Percentiles rank a stretch among this genome's conserved stretches.
Conservation (phyloP, 2,888 invertebrate species). For the Caradrina clavipalpis region DNA sequence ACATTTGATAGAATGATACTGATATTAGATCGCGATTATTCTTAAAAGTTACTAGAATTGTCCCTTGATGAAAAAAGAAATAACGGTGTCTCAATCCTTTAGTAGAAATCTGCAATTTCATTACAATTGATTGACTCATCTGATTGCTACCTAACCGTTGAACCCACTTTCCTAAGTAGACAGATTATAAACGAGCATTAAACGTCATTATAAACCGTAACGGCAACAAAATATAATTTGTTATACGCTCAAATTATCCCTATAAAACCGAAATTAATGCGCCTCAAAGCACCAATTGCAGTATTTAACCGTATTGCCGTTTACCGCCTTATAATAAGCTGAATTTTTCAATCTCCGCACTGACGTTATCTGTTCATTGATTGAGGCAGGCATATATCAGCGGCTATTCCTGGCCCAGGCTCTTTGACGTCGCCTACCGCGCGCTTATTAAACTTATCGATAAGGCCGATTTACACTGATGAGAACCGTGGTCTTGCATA, state of each 20-base stretch:
- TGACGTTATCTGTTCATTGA: conserved; percentile 74
- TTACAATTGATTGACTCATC: conserved; percentile 27
- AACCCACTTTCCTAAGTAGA: conserved; percentile 6
- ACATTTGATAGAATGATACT: no score
- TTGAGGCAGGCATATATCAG: conserved; percentile 72
- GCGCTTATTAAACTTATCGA: conserved; percentile 75
- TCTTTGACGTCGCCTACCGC: conserved; percentile 68
- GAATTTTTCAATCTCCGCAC: conserved; percentile 67
- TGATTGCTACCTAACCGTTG: conserved; percentile 21
- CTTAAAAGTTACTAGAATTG: no score
- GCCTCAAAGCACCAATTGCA: conserved; percentile 34
- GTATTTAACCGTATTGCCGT: conserved; percentile 45
- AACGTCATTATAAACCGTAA: conserved; percentile 43
- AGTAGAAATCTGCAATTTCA: background rate
- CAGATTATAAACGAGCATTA: conserved; percentile 21
- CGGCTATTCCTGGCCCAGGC: conserved; percentile 64
- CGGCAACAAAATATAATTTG: conserved; percentile 34
- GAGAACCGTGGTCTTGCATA: conserved; percentile 78
- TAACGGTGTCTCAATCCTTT: background rate
- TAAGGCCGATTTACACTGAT: conserved; percentile 80
- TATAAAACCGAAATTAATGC: conserved; percentile 44
- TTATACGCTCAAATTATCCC: conserved; percentile 26
- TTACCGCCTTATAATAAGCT: conserved; percentile 51
- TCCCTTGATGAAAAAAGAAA: no score
- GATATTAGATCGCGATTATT: no score